These are phyloP conservation scores for Acanthococcus lagerstroemiae DNA, from an alignment of 2,888 invertebrate genomes.

Conservation along the genomic window DNA sequence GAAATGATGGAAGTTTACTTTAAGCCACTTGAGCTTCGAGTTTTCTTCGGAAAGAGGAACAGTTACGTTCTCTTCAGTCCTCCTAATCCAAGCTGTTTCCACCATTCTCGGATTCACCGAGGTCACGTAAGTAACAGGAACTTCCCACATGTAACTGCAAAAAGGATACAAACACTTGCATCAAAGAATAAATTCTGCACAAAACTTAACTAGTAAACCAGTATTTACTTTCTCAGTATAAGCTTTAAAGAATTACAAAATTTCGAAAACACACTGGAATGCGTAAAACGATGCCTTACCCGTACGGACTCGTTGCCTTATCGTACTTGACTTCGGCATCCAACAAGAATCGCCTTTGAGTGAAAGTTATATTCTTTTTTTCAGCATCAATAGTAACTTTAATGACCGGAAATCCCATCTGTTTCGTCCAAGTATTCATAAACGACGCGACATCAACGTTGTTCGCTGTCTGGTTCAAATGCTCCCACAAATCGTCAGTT, in stretches of 20 bases:
- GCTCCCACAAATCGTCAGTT: conserved; percentile 64
- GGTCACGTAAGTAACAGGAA: conserved; percentile 54
- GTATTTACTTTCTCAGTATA: too few relatives aligned
- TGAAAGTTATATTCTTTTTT: conserved; percentile 46
- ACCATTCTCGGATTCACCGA: conserved; percentile 36
- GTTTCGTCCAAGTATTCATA: conserved; percentile 82
- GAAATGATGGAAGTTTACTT: conserved; percentile 72
- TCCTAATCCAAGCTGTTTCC: conserved; percentile 41
- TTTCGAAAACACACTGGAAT: neutral
- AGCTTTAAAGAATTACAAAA: neutral
- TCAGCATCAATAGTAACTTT: conserved; percentile 46
- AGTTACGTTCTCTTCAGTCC: conserved; percentile 36
- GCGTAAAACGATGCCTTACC: conserved; percentile 40
- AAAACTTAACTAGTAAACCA: too few relatives aligned
- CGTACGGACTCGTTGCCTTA: conserved; percentile 42
- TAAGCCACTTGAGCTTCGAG: conserved; percentile 52
- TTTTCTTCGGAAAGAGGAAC: neutral
- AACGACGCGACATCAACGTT: conserved; percentile 29
- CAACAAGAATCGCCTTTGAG: conserved; percentile 64
- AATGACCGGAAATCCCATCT: conserved; percentile 78
- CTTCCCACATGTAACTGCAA: conserved; percentile 68
- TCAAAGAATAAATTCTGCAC: neutral
- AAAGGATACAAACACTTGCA: conserved; percentile 36
- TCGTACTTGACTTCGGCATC: conserved; percentile 48
- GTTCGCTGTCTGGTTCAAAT: conserved; percentile 50